phyloP scores from a whole-genome alignment of 1,140 invertebrate genomes.

The Caenorhabditis remanei region DNA sequence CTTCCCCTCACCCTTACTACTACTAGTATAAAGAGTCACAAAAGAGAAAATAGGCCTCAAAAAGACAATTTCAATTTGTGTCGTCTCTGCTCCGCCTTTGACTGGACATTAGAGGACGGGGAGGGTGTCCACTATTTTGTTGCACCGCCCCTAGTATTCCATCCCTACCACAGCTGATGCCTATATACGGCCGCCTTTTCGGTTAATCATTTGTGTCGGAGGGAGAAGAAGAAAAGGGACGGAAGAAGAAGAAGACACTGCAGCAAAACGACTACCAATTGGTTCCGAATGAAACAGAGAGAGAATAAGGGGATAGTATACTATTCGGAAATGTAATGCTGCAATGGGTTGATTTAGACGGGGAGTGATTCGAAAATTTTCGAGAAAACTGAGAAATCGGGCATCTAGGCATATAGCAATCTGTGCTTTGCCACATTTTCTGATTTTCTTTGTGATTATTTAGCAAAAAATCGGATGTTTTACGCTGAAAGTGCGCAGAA shows the following conservation, averaged over 20 bases:
- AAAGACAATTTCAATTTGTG: slow-evolving; percentile 22
- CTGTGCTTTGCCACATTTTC: no score
- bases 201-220: background rate
- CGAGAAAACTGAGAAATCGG: no score
- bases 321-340: background rate
- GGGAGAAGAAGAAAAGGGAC: background rate
- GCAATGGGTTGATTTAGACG: no score
- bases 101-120: background rate
- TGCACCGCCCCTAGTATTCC: background rate
- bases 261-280: background rate
- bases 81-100: background rate
- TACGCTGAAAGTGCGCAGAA: background rate
- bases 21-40: background rate
- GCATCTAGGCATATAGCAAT: no score
- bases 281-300: background rate
- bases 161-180: background rate
- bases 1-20: background rate
- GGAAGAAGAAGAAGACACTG: background rate
- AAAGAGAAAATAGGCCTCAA: background rate
- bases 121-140: background rate
- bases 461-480: no score
- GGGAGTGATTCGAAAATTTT: no score
- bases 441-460: no score
- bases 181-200: no score
- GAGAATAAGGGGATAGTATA: background rate